Percentiles rank a stretch among this genome's conserved stretches.
These are phyloP conservation scores for Neofelis nebulosa DNA, from an alignment of 2,113 vertebrate species.

Conservation along the genomic window DNA sequence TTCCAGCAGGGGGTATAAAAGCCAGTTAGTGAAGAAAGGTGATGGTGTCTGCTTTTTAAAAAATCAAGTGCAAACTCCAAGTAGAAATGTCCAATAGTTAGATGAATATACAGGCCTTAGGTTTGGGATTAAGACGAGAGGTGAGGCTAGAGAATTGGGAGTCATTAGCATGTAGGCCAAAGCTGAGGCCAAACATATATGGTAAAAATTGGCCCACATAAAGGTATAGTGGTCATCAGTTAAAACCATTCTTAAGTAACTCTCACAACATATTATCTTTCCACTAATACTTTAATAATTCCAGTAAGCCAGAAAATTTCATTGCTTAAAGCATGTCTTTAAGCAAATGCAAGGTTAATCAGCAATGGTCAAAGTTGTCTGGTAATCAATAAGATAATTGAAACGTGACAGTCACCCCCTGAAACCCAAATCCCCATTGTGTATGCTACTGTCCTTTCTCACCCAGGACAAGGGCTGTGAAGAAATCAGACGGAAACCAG, in stretches of 20 bases:
- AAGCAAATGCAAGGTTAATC: background rate
- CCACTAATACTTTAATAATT: constrained; percentile 17
- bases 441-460: background rate
- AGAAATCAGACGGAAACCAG: background rate
- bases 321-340: background rate
- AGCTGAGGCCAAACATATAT: background rate
- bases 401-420: background rate
- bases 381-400: background rate
- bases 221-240: background rate
- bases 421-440: background rate
- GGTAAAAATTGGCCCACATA: background rate
- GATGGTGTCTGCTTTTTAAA: background rate
- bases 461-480: background rate
- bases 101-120: background rate
- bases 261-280: background rate
- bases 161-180: background rate
- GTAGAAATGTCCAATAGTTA: background rate
- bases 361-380: background rate
- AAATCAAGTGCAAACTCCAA: background rate
- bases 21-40: background rate
- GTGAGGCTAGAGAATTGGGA: background rate
- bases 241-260: background rate
- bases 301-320: background rate
- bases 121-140: background rate
- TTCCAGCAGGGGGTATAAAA: background rate